Evolutionary conservation across 2,888 invertebrate species (phyloP).

Genomic region (Hypena proboscidalis): DNA sequence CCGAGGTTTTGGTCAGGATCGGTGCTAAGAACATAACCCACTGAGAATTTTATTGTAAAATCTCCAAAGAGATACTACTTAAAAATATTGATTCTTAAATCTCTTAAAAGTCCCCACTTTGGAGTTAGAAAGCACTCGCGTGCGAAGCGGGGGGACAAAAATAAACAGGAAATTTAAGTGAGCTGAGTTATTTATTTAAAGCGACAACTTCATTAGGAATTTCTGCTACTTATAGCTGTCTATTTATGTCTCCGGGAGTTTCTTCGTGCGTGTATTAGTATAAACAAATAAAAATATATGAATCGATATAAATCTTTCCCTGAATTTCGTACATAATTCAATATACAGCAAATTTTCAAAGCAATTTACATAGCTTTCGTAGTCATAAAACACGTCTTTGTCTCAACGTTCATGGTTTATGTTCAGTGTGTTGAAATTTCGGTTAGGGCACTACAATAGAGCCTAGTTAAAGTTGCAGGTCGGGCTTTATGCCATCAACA

Average conservation of each 20-base stretch:
- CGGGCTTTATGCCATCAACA: slow-evolving; percentile 11
- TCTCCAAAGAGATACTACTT: slow-evolving; percentile 15
- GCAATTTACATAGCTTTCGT: slow-evolving; percentile 3
- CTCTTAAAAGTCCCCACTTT: slow-evolving; percentile 52
- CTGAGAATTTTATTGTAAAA: slow-evolving; percentile 1
- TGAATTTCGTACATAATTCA: slow-evolving; percentile 28
- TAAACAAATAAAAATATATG: slow-evolving; percentile 12
- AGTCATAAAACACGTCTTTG: slow-evolving; percentile 17
- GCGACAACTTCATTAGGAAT: slow-evolving; percentile 67
- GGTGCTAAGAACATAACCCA: neutral
- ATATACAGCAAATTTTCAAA: slow-evolving; percentile 15
- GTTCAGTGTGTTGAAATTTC: slow-evolving; percentile 4
- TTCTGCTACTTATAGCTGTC: slow-evolving; percentile 65
- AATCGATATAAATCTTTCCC: slow-evolving; percentile 19
- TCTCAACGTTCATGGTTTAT: slow-evolving; percentile 11
- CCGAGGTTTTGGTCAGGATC: slow-evolving; percentile 15
- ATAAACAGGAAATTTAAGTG: slow-evolving; percentile 78
- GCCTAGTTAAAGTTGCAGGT: slow-evolving; percentile 7
- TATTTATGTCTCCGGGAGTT: slow-evolving; percentile 46
- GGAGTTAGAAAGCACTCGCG: slow-evolving; percentile 57
- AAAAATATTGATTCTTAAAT: slow-evolving; percentile 48
- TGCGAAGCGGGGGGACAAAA: slow-evolving; percentile 65
- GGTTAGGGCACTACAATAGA: slow-evolving; percentile 5
- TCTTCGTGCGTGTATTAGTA: slow-evolving; percentile 6
- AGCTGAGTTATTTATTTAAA: slow-evolving; percentile 73